Evolutionary conservation across 2,888 invertebrate genomes (phyloP).

Genomic region (Ferdinandea cuprea): DNA sequence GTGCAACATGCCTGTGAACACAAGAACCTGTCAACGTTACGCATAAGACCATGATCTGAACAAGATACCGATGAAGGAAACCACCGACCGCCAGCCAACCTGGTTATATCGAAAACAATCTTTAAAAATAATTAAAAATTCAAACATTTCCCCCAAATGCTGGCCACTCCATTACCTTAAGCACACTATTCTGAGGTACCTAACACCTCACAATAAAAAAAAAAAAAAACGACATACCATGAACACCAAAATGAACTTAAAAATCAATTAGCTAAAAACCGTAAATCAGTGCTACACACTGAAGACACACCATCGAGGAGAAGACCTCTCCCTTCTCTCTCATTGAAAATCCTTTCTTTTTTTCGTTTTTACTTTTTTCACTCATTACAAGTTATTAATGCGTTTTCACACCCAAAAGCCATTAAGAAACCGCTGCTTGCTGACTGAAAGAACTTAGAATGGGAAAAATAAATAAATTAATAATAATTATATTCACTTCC

Average conservation of each 20-base stretch:
- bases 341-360: conserved; percentile 24
- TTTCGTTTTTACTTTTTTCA: conserved; percentile 27
- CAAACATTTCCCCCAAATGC: not conserved
- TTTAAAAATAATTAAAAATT: too few relatives aligned
- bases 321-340: not conserved
- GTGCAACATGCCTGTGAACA: too few relatives aligned
- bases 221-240: not conserved
- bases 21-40: too few relatives aligned
- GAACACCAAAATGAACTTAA: conserved; percentile 28
- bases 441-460: conserved; percentile 6
- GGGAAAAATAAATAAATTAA: conserved; percentile 39
- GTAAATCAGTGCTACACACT: conserved; percentile 49
- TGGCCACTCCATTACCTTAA: not conserved
- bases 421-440: conserved; percentile 33
- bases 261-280: conserved; percentile 59
- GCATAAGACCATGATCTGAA: too few relatives aligned
- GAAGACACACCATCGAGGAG: conserved; percentile 1
- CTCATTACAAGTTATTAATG: conserved; percentile 41
- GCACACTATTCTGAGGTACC: not conserved
- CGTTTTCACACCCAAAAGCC: conserved; percentile 59
- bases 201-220: not conserved
- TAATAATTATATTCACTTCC: conserved; percentile 52
- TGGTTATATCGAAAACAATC: too few relatives aligned
- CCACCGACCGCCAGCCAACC: too few relatives aligned
- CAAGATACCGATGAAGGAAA: too few relatives aligned